Percentiles rank a stretch among this genome's conserved stretches.
These are phyloP conservation scores for Aphis craccivora DNA, from an alignment of 1,140 invertebrate genomes.

Conservation along the genomic window DNA sequence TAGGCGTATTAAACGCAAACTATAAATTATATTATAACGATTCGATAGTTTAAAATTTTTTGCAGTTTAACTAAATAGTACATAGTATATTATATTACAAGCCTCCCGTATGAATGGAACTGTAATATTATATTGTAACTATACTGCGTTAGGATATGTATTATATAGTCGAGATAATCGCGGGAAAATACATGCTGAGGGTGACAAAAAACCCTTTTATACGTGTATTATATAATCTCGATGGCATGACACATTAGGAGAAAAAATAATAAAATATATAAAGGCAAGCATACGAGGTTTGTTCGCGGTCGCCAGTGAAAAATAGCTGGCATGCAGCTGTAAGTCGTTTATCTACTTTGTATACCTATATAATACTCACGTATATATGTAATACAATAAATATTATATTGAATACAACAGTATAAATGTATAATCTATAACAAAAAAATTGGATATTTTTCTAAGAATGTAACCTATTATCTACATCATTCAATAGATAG, in stretches of 20 bases:
- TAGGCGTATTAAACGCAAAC: background rate
- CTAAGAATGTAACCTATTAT: background rate
- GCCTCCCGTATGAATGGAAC: background rate
- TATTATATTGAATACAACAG: background rate
- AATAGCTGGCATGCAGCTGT: background rate
- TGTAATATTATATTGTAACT: background rate
- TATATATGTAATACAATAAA: background rate
- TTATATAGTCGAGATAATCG: background rate
- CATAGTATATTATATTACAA: background rate
- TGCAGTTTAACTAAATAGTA: background rate
- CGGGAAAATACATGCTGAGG: background rate
- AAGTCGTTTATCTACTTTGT: background rate
- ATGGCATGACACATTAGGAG: background rate
- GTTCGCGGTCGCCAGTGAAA: background rate
- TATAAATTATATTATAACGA: background rate
- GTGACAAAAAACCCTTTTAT: constrained; percentile 5
- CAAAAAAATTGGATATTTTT: background rate
- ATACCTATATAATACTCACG: background rate
- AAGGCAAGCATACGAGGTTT: background rate
- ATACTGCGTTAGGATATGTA: background rate
- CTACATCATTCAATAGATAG: too few species aligned
- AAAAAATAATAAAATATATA: background rate
- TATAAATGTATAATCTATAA: background rate
- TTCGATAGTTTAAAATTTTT: background rate
- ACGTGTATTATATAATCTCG: background rate